These are phyloP conservation scores for Actinia tenebrosa DNA, from an alignment of 64 coral and sea anemone genomes.

Conservation along the genomic window DNA sequence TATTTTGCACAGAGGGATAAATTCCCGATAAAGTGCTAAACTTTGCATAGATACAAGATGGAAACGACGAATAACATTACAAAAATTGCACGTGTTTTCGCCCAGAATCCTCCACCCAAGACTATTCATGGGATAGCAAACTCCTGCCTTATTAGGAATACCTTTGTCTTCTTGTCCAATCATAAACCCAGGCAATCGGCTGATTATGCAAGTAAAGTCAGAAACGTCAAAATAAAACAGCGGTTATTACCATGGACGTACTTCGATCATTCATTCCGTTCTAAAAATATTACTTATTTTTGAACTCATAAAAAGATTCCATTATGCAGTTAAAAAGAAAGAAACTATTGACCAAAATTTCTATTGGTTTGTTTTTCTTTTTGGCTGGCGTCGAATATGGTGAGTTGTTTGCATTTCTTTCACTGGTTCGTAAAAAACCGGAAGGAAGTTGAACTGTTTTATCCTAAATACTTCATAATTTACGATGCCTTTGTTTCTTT, in stretches of 20 bases:
- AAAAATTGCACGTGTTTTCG: conserved; percentile 80
- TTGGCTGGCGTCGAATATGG: conserved; percentile 93
- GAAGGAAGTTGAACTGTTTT: not conserved
- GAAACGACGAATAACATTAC: conserved; percentile 18
- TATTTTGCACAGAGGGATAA: not conserved
- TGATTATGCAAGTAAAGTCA: not conserved
- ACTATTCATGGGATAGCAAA: conserved; percentile 20
- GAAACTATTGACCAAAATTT: conserved; percentile 65
- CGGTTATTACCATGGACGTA: conserved; percentile 16
- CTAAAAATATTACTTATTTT: not conserved
- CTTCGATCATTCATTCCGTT: not conserved
- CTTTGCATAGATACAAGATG: conserved; percentile 34
- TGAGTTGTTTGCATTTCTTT: conserved; percentile 23
- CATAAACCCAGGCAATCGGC: not conserved
- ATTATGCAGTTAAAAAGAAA: conserved; percentile 57
- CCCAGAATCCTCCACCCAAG: conserved; percentile 96
- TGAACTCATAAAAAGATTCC: not conserved
- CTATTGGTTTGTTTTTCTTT: conserved; percentile 84
- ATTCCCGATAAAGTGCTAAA: not conserved
- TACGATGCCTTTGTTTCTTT: not conserved
- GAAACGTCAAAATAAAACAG: conserved; percentile 16
- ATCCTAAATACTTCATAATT: not conserved
- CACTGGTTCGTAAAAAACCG: not conserved
- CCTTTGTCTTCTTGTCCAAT: conserved; percentile 63
- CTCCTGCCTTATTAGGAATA: conserved; percentile 26